Evolutionary conservation across 2,888 invertebrate genomes (phyloP).

Genomic region (Aphidoletes aphidimyza): DNA sequence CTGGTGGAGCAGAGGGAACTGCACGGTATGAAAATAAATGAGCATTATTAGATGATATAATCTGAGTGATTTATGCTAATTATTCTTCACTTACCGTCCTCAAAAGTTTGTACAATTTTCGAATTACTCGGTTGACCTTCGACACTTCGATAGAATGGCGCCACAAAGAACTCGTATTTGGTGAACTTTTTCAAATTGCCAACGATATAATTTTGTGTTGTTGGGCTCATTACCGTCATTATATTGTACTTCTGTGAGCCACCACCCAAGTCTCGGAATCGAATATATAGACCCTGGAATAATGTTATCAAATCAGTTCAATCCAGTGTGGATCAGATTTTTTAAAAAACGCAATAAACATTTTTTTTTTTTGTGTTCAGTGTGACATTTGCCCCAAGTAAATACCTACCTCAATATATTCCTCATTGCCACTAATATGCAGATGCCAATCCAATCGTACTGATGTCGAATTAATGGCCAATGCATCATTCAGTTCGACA

Average conservation of each 20-base stretch:
- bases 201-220: slow-evolving; percentile 74
- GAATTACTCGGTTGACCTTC: slow-evolving; percentile 95
- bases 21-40: not conserved
- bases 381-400: slow-evolving; percentile 63
- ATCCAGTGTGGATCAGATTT: not conserved
- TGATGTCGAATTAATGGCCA: slow-evolving; percentile 69
- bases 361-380: not conserved
- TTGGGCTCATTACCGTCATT: slow-evolving; percentile 72
- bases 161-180: slow-evolving; percentile 87
- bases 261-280: slow-evolving; percentile 73
- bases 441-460: slow-evolving; percentile 69
- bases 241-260: slow-evolving; percentile 74
- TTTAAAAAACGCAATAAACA: too few species aligned
- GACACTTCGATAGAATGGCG: slow-evolving; percentile 85
- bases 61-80: not conserved
- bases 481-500: slow-evolving; percentile 74
- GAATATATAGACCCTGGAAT: slow-evolving; percentile 74
- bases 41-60: not conserved
- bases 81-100: slow-evolving; percentile 73
- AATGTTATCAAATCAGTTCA: not conserved
- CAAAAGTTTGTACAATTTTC: slow-evolving; percentile 83
- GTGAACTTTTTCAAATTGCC: slow-evolving; percentile 81
- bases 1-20: slow-evolving; percentile 83
- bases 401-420: slow-evolving; percentile 65
- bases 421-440: slow-evolving; percentile 65